Conservation (phyloP, 64 coral and sea anemone genomes). For the Stylophora pistillata region DNA sequence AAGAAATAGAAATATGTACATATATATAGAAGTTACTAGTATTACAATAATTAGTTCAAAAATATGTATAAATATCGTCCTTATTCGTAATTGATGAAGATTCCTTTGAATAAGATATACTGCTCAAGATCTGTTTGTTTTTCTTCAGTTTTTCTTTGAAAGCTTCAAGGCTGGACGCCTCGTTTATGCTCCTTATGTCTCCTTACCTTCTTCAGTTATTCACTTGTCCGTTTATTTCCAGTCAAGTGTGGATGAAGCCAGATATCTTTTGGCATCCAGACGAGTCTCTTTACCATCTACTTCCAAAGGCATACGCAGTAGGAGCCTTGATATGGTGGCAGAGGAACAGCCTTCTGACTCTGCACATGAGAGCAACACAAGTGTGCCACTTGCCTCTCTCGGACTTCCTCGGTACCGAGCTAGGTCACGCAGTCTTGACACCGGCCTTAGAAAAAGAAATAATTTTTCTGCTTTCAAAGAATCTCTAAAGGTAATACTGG, state of each 20-base stretch:
- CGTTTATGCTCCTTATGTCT: too few species aligned
- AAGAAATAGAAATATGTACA: too few species aligned
- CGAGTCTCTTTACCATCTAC: constrained; percentile 27
- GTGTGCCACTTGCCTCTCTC: not conserved
- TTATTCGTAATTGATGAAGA: too few species aligned
- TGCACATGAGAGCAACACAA: not conserved
- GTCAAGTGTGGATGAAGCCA: constrained; percentile 28
- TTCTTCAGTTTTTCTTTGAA: too few species aligned
- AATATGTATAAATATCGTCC: too few species aligned
- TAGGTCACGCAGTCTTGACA: constrained; percentile 50
- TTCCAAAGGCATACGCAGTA: not conserved
- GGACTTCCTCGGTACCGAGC: constrained; percentile 32
- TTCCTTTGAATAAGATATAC: too few species aligned
- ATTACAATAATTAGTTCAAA: too few species aligned
- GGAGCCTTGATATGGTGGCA: constrained; percentile 40
- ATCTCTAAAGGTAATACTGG: not conserved
- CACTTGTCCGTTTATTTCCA: not conserved
- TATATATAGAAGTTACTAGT: too few species aligned
- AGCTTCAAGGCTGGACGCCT: too few species aligned
- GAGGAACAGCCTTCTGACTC: constrained; percentile 37
- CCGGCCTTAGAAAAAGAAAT: constrained; percentile 4
- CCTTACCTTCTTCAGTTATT: too few species aligned
- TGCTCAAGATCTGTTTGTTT: too few species aligned
- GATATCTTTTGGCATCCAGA: constrained; percentile 24
- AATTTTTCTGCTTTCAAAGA: constrained; percentile 36